Conservation (phyloP, 2,888 invertebrate genomes). For the Anthrax anthrax region DNA sequence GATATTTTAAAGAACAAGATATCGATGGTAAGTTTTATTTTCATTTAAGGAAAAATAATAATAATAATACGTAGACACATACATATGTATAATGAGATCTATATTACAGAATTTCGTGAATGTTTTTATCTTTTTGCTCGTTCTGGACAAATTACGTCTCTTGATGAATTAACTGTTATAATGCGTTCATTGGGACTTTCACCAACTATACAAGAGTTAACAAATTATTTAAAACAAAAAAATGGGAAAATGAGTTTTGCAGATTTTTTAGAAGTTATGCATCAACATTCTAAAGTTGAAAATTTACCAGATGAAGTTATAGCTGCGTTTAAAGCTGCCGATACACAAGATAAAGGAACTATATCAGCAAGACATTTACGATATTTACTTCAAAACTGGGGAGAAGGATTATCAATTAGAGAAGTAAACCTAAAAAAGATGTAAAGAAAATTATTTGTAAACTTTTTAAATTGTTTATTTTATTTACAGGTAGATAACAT, state of each 20-base stretch:
- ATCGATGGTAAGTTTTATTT: conserved; percentile 63
- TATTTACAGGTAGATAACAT: conserved; percentile 63
- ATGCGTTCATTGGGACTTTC: conserved; percentile 91
- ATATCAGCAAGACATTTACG: conserved; percentile 72
- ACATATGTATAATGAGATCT: too few relatives aligned
- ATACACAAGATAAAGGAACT: conserved; percentile 53
- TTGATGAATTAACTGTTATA: conserved; percentile 83
- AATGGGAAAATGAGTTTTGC: conserved; percentile 90
- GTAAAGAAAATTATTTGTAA: too few relatives aligned
- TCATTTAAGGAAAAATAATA: too few relatives aligned
- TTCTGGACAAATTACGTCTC: conserved; percentile 71
- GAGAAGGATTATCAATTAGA: conserved; percentile 65
- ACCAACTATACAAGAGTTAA: conserved; percentile 82
- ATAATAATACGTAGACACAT: too few relatives aligned
- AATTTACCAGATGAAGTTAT: conserved; percentile 49
- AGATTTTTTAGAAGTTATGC: conserved; percentile 90
- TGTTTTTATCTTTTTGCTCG: conserved; percentile 91
- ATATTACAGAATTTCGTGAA: conserved; percentile 84
- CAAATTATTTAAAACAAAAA: conserved; percentile 61
- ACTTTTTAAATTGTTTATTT: conserved; percentile 6
- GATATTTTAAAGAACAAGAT: conserved; percentile 87
- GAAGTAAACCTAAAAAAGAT: conserved; percentile 34
- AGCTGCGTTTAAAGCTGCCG: conserved; percentile 81
- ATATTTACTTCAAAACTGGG: conserved; percentile 80
- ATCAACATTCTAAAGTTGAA: conserved; percentile 58